phyloP scores from a whole-genome alignment of 2,888 invertebrate species.

The Parnassius orleans region DNA sequence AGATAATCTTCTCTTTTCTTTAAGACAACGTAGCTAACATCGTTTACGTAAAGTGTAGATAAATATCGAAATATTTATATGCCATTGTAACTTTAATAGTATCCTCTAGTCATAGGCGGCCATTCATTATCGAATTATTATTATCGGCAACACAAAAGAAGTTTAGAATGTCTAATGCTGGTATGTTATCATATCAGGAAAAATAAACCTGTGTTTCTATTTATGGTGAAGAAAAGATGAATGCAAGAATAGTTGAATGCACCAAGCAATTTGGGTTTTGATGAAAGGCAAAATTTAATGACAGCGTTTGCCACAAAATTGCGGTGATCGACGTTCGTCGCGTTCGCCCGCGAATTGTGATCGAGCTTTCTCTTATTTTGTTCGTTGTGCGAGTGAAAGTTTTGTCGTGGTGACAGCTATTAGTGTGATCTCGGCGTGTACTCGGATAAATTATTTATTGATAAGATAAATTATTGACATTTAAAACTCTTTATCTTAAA shows the following conservation, averaged over 20 bases:
- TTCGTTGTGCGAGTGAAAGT: slow-evolving; percentile 43
- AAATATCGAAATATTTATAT: no score
- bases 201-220: not conserved
- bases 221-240: not conserved
- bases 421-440: slow-evolving; percentile 30
- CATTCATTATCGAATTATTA: no score
- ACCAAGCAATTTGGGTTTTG: not conserved
- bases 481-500: no score
- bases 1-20: no score
- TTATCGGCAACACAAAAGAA: no score
- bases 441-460: slow-evolving; percentile 2
- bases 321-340: slow-evolving; percentile 7
- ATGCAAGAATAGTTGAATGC: not conserved
- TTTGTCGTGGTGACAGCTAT: slow-evolving; percentile 36
- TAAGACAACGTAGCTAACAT: no score
- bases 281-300: slow-evolving; percentile 2
- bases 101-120: no score
- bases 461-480: not conserved
- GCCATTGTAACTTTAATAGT: no score
- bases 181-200: no score
- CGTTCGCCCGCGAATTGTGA: slow-evolving; percentile 20
- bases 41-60: no score
- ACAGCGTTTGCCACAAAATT: slow-evolving; percentile 9
- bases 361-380: slow-evolving; percentile 26
- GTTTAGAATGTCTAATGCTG: no score